Conservation (phyloP, 2,113 vertebrate species). For the Axis porcinus region DNA sequence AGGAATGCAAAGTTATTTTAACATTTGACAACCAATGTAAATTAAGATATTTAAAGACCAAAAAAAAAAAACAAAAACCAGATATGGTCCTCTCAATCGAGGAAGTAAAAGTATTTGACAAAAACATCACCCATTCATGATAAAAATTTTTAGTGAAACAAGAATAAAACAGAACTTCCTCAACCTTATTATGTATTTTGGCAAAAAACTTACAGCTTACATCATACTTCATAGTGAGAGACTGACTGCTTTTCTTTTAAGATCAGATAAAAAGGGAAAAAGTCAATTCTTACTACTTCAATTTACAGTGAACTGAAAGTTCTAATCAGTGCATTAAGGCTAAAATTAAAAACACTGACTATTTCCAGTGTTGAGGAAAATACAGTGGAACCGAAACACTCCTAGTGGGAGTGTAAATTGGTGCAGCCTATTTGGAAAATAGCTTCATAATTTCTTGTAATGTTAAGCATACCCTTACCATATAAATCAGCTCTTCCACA, state of each 20-base stretch:
- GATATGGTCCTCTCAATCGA: neutral
- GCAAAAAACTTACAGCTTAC: neutral
- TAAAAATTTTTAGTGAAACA: neutral
- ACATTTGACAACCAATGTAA: neutral
- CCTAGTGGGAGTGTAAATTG: neutral
- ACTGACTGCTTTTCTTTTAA: neutral
- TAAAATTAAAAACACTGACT: neutral
- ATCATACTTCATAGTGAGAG: neutral
- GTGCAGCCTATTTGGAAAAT: neutral
- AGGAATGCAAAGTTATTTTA: neutral
- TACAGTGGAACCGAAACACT: neutral
- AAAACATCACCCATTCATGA: neutral
- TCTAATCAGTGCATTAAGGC: neutral
- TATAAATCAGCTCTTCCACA: neutral
- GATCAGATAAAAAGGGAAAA: neutral
- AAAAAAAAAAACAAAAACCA: neutral
- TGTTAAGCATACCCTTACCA: neutral
- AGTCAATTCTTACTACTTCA: neutral
- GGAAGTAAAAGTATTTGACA: neutral
- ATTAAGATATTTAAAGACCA: neutral
- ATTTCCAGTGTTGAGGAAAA: neutral
- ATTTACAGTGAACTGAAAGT: neutral
- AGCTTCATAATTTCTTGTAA: neutral
- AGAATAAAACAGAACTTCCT: neutral
- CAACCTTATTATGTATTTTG: neutral